Conservation (phyloP, 2,113 vertebrate species). For the Pampusana beccarii region DNA sequence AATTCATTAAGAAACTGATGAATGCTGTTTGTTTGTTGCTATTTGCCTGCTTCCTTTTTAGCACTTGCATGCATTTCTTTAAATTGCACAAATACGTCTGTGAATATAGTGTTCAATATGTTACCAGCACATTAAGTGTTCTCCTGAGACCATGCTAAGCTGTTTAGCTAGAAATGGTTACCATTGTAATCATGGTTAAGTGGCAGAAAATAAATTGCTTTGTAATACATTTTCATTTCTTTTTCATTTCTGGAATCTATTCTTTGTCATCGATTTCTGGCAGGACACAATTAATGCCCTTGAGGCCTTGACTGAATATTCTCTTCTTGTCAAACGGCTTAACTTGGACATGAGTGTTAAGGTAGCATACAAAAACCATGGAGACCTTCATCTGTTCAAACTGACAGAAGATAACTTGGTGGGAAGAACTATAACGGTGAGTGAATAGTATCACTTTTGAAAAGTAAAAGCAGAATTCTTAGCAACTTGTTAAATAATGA, state of each 20-base stretch:
- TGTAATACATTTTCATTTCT: neutral
- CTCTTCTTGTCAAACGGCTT: slow-evolving; percentile 61
- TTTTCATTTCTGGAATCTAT: neutral
- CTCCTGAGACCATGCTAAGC: neutral
- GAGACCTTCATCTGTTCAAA: slow-evolving; percentile 58
- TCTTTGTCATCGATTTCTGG: neutral
- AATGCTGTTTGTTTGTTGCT: neutral
- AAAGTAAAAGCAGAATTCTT: neutral
- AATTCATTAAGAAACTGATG: neutral
- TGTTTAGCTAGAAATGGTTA: neutral
- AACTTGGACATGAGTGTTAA: slow-evolving; percentile 80
- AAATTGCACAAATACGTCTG: neutral
- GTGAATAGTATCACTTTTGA: neutral
- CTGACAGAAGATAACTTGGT: slow-evolving; percentile 78
- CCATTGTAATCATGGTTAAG: neutral
- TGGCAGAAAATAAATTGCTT: neutral
- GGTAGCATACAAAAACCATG: slow-evolving; percentile 75
- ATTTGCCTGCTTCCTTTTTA: neutral
- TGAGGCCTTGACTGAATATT: slow-evolving; percentile 86
- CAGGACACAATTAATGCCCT: slow-evolving; percentile 89
- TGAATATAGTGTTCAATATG: neutral
- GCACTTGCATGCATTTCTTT: neutral
- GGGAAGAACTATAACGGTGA: slow-evolving; percentile 77
- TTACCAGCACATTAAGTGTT: neutral
- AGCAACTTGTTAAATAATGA: neutral